phyloP scores from a whole-genome alignment of 2,888 invertebrate species.

The Scaptomyza flava region DNA sequence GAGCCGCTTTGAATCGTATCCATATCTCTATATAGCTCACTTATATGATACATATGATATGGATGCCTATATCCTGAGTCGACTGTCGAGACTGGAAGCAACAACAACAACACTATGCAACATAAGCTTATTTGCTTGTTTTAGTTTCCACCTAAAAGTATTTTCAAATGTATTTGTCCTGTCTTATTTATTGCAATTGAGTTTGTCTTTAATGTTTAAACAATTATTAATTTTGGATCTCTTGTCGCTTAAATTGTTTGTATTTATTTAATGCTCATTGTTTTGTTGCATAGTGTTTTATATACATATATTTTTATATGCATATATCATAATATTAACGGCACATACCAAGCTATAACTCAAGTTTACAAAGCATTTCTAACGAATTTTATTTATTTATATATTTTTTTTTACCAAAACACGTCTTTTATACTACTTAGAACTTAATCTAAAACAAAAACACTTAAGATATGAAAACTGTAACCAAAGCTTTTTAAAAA shows the following conservation, averaged over 20 bases:
- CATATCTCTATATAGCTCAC: not conserved
- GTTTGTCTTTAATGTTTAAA: not conserved
- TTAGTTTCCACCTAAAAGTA: not conserved
- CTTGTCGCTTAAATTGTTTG: not conserved
- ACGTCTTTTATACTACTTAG: conserved; percentile 40
- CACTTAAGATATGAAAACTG: not conserved
- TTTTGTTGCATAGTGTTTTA: conserved; percentile 48
- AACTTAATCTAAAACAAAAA: conserved; percentile 26
- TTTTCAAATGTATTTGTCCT: not conserved
- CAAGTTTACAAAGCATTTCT: conserved; percentile 34
- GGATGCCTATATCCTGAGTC: conserved; percentile 6
- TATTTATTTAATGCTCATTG: not conserved
- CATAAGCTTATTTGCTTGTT: conserved; percentile 1
- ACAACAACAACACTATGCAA: conserved; percentile 45
- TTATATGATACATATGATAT: conserved; percentile 18
- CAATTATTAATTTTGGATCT: conserved; percentile 18
- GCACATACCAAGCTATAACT: conserved; percentile 37
- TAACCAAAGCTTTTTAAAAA: conserved; percentile 40
- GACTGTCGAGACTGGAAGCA: conserved; percentile 40
- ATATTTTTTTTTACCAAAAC: conserved; percentile 9
- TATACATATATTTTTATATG: not conserved
- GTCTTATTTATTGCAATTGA: not conserved
- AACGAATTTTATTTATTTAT: conserved; percentile 11
- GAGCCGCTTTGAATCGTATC: conserved; percentile 56
- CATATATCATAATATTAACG: conserved; percentile 16